Evolutionary conservation across 2,888 invertebrate species (phyloP), one percentile per base, ranked within the genome.

Genomic region (Dasypogon diadema): DNA sequence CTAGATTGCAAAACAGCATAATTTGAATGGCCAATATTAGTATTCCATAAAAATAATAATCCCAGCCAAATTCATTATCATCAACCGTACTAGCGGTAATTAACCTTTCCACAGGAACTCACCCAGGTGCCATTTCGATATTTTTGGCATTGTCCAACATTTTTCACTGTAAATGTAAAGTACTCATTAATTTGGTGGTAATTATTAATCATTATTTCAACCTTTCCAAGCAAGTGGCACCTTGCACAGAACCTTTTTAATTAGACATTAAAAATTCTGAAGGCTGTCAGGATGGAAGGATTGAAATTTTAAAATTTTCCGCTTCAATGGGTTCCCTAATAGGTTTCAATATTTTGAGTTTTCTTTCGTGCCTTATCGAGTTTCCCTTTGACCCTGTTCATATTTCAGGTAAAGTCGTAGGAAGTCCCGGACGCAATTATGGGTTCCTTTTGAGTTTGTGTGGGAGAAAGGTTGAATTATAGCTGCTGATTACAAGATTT

Each of bases 131-230:
- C n/a, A n/a, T n/a, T n/a, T n/a, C n/a, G n/a, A n/a, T n/a, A n/a
- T n/a, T n/a, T n/a, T n/a, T n/a, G n/a, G n/a, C n/a, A n/a, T n/a
- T n/a, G n/a, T n/a, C n/a, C n/a, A n/a, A n/a, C n/a, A n/a, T n/a
- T n/a, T n/a, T n/a, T n/a, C n/a, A n/a, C n/a, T n/a, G n/a, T n/a
- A n/a, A n/a, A n/a, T n/a, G n/a, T n/a, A n/a, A n/a, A n/a, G n/a
- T n/a, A n/a, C n/a, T n/a, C n/a, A n/a, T n/a, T n/a, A n/a, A n/a
- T n/a, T n/a, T n/a, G n/a, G n/a, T n/a, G n/a, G 46, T 24, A 65
- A 65, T 48, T 65, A 65, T 65, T 65, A 65, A 65, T 65, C 65
- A 48, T 46, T 65, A 24, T 22, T 65, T 48, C 24, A 6, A 26
- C 16, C 14, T 22, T 42, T 48, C 24, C 46, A 65, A 18, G 26